phyloP scores from a whole-genome alignment of 2,797 vertebrate genomes.

The Gouania willdenowi region DNA sequence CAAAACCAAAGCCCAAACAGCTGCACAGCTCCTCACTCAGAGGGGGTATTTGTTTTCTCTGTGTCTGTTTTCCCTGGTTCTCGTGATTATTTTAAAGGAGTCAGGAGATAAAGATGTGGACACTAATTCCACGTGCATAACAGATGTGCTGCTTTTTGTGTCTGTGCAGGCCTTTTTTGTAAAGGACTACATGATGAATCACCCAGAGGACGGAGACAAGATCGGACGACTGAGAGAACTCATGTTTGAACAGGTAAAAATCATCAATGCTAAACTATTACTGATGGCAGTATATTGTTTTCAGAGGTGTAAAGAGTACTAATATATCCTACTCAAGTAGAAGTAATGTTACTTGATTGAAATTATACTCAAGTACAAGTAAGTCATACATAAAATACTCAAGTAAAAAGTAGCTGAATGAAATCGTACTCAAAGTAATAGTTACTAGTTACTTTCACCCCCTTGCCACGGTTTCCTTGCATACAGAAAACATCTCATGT shows the following conservation, averaged over 20 bases:
- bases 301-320: no score
- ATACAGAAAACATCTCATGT: no score
- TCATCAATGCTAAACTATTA: no score
- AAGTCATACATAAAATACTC: no score
- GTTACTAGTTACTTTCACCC: no score
- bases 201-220: slow-evolving; percentile 96
- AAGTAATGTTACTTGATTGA: no score
- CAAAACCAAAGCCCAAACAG: slow-evolving; percentile 14
- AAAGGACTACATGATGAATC: slow-evolving; percentile 94
- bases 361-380: no score
- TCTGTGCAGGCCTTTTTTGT: slow-evolving; percentile 89
- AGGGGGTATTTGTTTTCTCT: background rate
- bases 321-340: no score
- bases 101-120: slow-evolving; percentile 8
- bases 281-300: no score
- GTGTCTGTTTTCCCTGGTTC: slow-evolving; percentile 13
- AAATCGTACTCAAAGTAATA: no score
- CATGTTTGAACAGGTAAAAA: slow-evolving; percentile 95
- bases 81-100: slow-evolving; percentile 12
- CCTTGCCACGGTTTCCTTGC: no score
- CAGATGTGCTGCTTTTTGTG: slow-evolving; percentile 51
- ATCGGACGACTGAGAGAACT: slow-evolving; percentile 93
- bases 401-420: no score
- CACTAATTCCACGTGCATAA: slow-evolving; percentile 39
- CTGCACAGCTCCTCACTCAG: slow-evolving; percentile 6